Base-by-base conservation (phyloP, 92 coral and sea anemone genomes). In the Hydrozoanthus gracilis region DNA sequence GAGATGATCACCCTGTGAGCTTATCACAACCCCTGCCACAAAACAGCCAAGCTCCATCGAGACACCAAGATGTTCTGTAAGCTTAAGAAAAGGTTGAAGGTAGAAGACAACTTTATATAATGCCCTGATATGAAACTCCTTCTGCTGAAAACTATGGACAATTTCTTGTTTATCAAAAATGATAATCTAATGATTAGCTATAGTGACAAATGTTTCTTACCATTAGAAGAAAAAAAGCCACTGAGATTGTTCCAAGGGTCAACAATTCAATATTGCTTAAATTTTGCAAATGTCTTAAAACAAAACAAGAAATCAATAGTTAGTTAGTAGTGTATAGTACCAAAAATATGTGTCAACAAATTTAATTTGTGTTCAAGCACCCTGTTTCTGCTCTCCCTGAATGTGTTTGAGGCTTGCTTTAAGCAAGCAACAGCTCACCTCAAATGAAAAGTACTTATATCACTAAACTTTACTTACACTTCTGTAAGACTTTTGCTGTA, bases 11-110 rank as follows among this genome's bases (percentile, higher is more conserved):
- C 99, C 98, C 60, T 91, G 95, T 6, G 99, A 92, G 84, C 99
- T 96, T 12, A 96, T 88, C 65, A 96, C 91, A 9, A 95, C 98
- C 15, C 99, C 99, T 66, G 99, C 98, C 77, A 96, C 91, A 89
- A 96, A 96, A 91, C 99, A 96, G 47, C 99, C 99, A 60, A 96
- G 91, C 80, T 96, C 99, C 99, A 95, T 96, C 3, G 99, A 96
- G 84, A 96, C 92, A 61, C 99, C 99, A 60, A 96, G 93, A 61
- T 95, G 98, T 65, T 96, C 99, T 82, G 99, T 91, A 66, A 95
- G 71, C 99, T 96, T 86, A 27, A 74, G 18, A 72, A 54, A 62
- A 55, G 87, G 66, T 27, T 0, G 39, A 73, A 49, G 8, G 17
- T 9, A 4, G 58, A 51, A 3, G 61, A 3, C 15, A 44, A 61